A percentile compares a stretch with the other conserved stretches of the same genome.
Conservation (phyloP, 2,113 vertebrate species). For the Nerophis ophidion region DNA sequence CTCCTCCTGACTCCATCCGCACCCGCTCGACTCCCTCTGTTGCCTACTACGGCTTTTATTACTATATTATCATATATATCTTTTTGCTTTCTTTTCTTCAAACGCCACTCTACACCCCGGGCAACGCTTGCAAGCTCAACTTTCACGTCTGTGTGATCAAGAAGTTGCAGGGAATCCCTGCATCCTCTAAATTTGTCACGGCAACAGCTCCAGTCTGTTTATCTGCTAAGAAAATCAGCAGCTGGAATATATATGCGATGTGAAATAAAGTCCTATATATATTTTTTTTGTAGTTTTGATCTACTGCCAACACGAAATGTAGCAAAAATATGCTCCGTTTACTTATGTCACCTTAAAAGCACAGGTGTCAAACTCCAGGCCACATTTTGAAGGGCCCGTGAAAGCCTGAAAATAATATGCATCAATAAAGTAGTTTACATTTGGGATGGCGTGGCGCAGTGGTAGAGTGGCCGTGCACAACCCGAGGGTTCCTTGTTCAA, state of each 20-base stretch:
- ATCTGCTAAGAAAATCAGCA: constrained; percentile 57
- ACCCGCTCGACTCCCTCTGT: constrained; percentile 24
- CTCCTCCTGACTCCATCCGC: constrained; percentile 35
- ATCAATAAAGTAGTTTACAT: no score
- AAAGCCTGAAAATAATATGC: no score
- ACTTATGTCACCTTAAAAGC: not conserved
- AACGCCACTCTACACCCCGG: constrained; percentile 18
- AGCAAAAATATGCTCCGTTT: not conserved
- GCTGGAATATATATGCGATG: constrained; percentile 44
- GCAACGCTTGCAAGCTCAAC: constrained; percentile 34
- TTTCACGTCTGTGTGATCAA: constrained; percentile 48
- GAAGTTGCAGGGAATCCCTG: constrained; percentile 30
- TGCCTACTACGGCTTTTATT: constrained; percentile 30
- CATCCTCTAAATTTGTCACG: constrained; percentile 51
- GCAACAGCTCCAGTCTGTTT: constrained; percentile 44
- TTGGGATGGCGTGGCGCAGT: no score
- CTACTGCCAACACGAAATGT: constrained; percentile 27
- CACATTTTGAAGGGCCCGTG: no score
- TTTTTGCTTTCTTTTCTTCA: constrained; percentile 36
- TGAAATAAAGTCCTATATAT: constrained; percentile 43
- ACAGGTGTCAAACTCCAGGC: no score
- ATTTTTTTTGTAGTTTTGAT: constrained; percentile 38
- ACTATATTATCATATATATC: not conserved
- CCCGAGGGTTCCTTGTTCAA: no score
- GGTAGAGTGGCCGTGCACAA: no score